Base-by-base conservation (phyloP, 2,888 invertebrate species). In the Anorthoa munda region DNA sequence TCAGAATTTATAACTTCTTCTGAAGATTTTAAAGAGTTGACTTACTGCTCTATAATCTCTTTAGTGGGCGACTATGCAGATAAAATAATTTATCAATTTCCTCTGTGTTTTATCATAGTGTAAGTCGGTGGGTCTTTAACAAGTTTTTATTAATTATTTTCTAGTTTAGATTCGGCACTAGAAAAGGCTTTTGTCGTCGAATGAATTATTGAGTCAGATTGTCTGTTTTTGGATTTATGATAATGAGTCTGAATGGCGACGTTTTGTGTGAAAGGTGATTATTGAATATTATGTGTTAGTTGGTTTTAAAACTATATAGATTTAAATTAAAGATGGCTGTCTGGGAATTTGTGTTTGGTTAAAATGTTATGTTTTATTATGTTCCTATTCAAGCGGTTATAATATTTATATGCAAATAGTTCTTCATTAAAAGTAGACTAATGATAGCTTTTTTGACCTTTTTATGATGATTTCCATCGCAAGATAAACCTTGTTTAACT, bases 61-160 rank as follows among this genome's bases (percentile, higher is more conserved):
- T n/a, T 60, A 50, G 86, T 87, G 82, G 82, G 84, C 72, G 81
- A 65, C 46, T n/a, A 12, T 5, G 11, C 31, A 84, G 85, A 88
- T 86, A 88, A 86, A 81, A 85, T 89, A 88, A 90, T 91, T 89
- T 90, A 92, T 91, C 84, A 85, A 72, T 87, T 84, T 86, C 83
- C 79, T 79, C 81, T 67, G 79, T 86, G 83, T 86, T 87, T 87
- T 86, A 87, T 87, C 85, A 59, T 17, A 72, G 84, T 85, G 88
- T 89, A 85, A 90, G 86, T 81, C 83, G 83, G 88, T 88, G 83
- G 79, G 81, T 77, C 77, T 83, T 89, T 86, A 88, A 85, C 85
- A 77, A 65, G 71, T 58, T 78, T 87, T 87, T 85, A 88, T 88
- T 84, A 88, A 87, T 88, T 88, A 83, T 87, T 81, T 82, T 82